These are phyloP conservation scores for Centropus bengalensis DNA, from an alignment of 2,113 vertebrate species.

Conservation along the genomic window DNA sequence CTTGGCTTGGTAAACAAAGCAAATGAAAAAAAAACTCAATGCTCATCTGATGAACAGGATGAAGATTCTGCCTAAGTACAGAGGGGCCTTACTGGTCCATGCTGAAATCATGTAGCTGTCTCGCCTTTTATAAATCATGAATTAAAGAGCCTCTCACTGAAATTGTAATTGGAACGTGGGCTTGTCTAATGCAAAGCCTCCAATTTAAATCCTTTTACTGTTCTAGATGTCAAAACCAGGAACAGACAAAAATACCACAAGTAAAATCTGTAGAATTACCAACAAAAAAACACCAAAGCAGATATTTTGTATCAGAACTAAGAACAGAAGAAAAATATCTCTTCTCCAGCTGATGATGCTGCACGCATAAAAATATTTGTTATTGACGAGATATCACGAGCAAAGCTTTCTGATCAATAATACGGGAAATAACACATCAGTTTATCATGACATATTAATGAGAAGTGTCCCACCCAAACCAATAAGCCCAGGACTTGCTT, in stretches of 20 bases:
- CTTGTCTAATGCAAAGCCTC: slow-evolving; percentile 11
- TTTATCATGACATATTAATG: neutral
- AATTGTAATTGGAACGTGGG: neutral
- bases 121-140: neutral
- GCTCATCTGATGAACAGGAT: neutral
- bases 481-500: neutral
- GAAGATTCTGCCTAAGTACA: neutral
- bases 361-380: neutral
- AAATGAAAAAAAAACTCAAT: neutral
- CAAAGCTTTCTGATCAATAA: neutral
- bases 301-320: neutral
- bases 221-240: neutral
- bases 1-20: neutral
- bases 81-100: neutral
- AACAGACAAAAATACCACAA: neutral
- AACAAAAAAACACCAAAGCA: neutral
- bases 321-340: neutral
- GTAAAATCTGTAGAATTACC: neutral
- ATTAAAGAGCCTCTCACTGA: neutral
- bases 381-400: neutral
- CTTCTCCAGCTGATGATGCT: neutral
- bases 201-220: slow-evolving; percentile 28
- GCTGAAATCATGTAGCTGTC: neutral
- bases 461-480: neutral
- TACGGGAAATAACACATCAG: neutral